Percentiles rank a stretch among this genome's conserved stretches.
phyloP scores from a whole-genome alignment of 1,140 invertebrate species.

The Bilobella aurantiaca region DNA sequence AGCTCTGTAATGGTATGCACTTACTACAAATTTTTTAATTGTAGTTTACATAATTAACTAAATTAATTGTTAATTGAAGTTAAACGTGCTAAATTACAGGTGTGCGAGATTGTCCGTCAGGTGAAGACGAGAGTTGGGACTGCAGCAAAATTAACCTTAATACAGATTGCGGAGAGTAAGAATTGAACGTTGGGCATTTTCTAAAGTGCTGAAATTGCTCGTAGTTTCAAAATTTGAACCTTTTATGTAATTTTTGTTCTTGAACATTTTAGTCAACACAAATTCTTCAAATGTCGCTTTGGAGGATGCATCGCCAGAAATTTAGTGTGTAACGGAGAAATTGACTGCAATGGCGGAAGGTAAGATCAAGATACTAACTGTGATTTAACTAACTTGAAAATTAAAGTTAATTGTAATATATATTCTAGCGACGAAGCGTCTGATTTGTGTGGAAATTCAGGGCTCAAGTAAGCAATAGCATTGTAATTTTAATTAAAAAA shows the following conservation, averaged over 20 bases:
- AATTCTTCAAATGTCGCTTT: constrained; percentile 16
- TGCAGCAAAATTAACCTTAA: constrained; percentile 5
- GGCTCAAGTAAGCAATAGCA: background rate
- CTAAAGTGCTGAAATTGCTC: background rate
- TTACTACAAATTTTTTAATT: background rate
- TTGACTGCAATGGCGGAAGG: constrained; percentile 15
- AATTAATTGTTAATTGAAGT: background rate
- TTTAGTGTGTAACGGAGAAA: constrained; percentile 9
- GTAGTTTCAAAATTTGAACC: background rate
- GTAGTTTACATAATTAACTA: too few relatives aligned
- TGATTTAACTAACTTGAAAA: background rate
- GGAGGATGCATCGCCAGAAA: constrained; percentile 12
- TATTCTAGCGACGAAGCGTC: constrained; percentile 3
- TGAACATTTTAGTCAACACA: constrained; percentile 2
- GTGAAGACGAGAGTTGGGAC: constrained; percentile 20
- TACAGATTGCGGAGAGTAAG: constrained; percentile 11
- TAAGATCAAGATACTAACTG: too few relatives aligned
- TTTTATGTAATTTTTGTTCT: background rate
- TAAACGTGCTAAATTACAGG: background rate
- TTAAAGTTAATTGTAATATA: background rate
- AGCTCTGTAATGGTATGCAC: constrained; percentile 15
- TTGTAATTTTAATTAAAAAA: background rate
- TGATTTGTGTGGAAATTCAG: constrained; percentile 7
- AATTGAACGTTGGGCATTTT: background rate
- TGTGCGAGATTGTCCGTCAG: background rate